phyloP scores from a whole-genome alignment of 2,888 invertebrate species.

The Melangyna quadrimaculata region DNA sequence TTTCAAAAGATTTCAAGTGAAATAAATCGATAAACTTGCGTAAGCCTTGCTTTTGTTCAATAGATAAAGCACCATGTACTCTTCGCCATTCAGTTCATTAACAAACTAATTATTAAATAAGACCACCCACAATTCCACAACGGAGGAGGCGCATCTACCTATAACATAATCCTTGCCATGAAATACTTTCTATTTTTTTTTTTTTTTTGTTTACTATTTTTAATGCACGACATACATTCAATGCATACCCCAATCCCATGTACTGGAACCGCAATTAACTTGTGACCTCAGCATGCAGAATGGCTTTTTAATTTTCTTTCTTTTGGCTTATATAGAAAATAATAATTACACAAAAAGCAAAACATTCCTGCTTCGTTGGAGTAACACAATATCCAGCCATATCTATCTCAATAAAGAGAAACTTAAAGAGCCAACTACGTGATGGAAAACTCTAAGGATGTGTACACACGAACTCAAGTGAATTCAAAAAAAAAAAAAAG shows the following conservation, averaged over 20 bases:
- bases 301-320: constrained; percentile 39
- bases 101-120: constrained; percentile 13
- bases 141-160: background rate
- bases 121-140: background rate
- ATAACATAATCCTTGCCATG: background rate
- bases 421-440: background rate
- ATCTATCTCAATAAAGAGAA: background rate
- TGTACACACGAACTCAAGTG: background rate
- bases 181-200: background rate
- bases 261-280: constrained; percentile 29
- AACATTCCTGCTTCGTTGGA: constrained; percentile 35
- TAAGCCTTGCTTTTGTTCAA: background rate
- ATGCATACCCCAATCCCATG: background rate
- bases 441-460: background rate
- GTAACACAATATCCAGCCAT: background rate
- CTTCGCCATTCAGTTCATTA: background rate
- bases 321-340: constrained; percentile 43
- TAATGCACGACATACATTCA: constrained; percentile 20
- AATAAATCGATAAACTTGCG: background rate
- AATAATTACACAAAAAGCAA: constrained; percentile 60
- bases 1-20: background rate
- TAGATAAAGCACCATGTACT: background rate
- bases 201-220: background rate
- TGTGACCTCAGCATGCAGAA: constrained; percentile 10
- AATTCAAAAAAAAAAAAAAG: constrained; percentile 11